Conservation (phyloP, 1,140 invertebrate species). For the Kradibia gibbosae region DNA sequence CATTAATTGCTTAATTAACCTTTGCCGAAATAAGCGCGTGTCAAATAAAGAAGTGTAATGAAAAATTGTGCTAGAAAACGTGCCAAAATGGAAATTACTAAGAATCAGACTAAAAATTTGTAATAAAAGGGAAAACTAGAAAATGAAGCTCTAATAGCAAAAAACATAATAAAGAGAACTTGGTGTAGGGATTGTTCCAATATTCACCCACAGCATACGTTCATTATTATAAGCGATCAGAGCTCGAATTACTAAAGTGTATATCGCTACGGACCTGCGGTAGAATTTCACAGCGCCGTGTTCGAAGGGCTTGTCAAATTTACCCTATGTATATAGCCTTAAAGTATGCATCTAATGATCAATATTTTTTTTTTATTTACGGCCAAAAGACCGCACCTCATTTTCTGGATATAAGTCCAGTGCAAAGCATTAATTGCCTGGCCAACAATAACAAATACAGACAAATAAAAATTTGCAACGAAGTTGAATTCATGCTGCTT, state of each 20-base stretch:
- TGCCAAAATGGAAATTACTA: neutral
- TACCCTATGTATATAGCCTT: neutral
- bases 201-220: constrained; percentile 32
- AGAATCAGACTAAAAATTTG: neutral
- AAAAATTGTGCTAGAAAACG: neutral
- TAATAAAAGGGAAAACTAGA: neutral
- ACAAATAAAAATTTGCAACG: too few species aligned
- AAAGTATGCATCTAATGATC: constrained; percentile 47
- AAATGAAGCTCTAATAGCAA: neutral
- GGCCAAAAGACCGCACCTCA: too few species aligned
- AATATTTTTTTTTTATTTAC: neutral
- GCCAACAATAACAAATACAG: too few species aligned
- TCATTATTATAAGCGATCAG: constrained; percentile 50
- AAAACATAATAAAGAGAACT: neutral
- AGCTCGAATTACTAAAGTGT: constrained; percentile 60
- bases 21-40: neutral
- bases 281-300: constrained; percentile 56
- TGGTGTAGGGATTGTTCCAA: neutral
- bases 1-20: constrained; percentile 6
- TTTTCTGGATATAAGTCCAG: too few species aligned
- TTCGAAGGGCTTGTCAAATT: constrained; percentile 13
- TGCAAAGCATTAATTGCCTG: too few species aligned
- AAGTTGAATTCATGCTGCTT: too few species aligned
- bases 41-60: neutral
- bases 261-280: constrained; percentile 54